Evolutionary conservation across 2,888 invertebrate genomes (phyloP), one percentile per base, ranked within the genome.

Genomic region (Coleophora flavipennella): DNA sequence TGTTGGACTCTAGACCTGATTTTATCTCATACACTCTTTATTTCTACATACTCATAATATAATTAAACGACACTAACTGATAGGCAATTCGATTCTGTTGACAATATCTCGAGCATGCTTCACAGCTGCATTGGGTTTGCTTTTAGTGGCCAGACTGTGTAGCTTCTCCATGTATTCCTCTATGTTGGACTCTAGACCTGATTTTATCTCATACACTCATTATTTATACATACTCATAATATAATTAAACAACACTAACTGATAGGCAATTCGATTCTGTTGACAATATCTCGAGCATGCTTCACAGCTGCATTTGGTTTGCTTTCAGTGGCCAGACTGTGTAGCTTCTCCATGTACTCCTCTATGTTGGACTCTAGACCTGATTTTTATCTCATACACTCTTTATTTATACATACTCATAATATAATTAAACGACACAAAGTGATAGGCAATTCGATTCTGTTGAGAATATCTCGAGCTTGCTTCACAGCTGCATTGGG

Each of bases 101-200:
- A 95, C 89, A 45, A 95, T 92, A 57, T 92, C 94, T 46, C 92
- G 88, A 29, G 94, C 93, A 51, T 92, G 91, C 51, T 90, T 89
- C 8, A 93, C 86, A 36, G 92, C 81, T 28, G 88, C 78, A 56
- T 91, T 90, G 51, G 89, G 89, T 45, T 90, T 90, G 53, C 88
- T 90, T 36, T 91, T 88, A 44, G 86, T 74, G 36, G 91, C 85
- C 55, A 93, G 79, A 35, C 84, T 85, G 60, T 95, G 92, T 38
- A 97, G 78, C 64, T 93, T 92, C 37, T 91, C 90, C 89, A 97
- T 93, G 65, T 95, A 97, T 50, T 88, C 90, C 50, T 97, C 97
- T 43, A 97, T 94, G 51, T 94, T 96, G 44, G 91, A 90, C 53
- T 92, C 78, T 1, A 20, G 20, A 20, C 20, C 6, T 20, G 3